Evolutionary conservation across 92 coral and sea anemone species (phyloP).

Genomic region (Zoanthus solanderi): DNA sequence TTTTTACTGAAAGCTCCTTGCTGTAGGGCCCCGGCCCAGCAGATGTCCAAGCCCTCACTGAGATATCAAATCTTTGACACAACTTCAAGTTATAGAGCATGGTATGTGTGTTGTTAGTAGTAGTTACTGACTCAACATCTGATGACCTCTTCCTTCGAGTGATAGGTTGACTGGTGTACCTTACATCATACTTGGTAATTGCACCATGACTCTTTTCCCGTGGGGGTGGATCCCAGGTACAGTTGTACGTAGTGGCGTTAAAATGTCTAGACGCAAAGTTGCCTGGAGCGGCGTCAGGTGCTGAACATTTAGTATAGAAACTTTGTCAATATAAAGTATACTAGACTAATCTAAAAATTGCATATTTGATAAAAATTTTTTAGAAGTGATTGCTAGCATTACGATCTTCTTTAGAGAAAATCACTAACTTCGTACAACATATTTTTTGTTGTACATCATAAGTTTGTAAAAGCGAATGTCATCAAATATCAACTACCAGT

Average conservation of each 20-base stretch:
- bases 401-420: too few species aligned
- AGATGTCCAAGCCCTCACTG: not conserved
- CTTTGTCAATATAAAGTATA: not conserved
- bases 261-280: too few species aligned
- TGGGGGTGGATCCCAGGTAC: too few species aligned
- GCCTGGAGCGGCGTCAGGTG: not conserved
- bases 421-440: too few species aligned
- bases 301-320: not conserved
- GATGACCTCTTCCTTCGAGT: not conserved
- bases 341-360: too few species aligned
- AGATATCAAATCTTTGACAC: not conserved
- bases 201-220: too few species aligned
- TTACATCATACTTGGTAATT: not conserved
- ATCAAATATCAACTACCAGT: too few species aligned
- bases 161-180: not conserved
- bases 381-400: too few species aligned
- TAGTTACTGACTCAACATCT: not conserved
- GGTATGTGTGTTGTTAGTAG: not conserved
- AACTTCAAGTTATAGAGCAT: not conserved
- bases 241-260: too few species aligned
- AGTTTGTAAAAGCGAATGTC: too few species aligned
- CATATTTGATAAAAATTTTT: too few species aligned
- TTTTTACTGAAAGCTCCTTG: not conserved
- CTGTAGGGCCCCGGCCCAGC: conserved; percentile 3
- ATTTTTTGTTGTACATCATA: too few species aligned